Evolutionary conservation across 2,797 vertebrate species (phyloP), one percentile per base, ranked within the genome.

Genomic region (Pyrocephalus nanus): DNA sequence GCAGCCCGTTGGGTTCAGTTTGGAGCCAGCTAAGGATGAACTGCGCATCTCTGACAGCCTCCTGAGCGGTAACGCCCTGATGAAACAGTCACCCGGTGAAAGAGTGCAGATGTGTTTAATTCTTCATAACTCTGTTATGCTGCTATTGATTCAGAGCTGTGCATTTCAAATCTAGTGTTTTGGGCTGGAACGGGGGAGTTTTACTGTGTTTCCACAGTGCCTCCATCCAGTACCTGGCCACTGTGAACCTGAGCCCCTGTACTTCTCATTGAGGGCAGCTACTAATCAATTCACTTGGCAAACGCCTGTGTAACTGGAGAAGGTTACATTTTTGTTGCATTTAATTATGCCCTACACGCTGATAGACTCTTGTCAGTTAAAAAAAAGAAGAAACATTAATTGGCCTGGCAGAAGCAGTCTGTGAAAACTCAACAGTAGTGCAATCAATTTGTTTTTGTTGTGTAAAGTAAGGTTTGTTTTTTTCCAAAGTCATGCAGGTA

Each of bases 401-500:
- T 97, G 97, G 96, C 97, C 92, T 90, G 86, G 94, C 93, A 97
- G 94, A 96, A 97, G 92, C 94, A 95, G 95, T 89, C 92, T 96
- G 78, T 96, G 93, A 95, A 97, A 93, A 91, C 88, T 88, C 90
- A 77, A 93, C 95, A 93, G 96, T 97, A 98, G 98, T 98, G 98
- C 98, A 98, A 98, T 99, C 98, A 98, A 84, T 98, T 96, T 95
- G 93, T 97, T 97, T 96, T 61, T 95, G 96, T 98, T 97, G 96
- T 97, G 96, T 98, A 96, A 92, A 93, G 95, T 97, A 96, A 98
- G 98, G 97, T 98, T 98, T 91, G 76, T 82, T 92, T 86, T 83
- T 98, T 98, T 98, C 97, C 97, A 95, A 96, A 98, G 99, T 99
- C 98, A 99, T 99, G 99, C 99, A 98, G 98, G 99, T 98, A 98